Conservation (phyloP, 1,140 invertebrate species). For the Polypedilum vanderplanki region DNA sequence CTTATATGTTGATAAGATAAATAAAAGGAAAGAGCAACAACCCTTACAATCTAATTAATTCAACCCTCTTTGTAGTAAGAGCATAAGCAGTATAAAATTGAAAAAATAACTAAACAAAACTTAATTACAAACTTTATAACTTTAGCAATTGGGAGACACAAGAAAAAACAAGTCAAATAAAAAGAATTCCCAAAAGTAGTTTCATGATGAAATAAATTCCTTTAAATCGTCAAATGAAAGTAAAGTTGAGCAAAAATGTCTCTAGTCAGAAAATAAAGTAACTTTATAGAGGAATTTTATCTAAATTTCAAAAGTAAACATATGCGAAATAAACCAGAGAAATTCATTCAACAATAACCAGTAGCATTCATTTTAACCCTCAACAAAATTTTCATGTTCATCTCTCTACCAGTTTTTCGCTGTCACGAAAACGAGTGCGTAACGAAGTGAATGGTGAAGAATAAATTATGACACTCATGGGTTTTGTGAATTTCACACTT, state of each 20-base stretch:
- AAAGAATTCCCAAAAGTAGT: neutral
- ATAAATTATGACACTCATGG: neutral
- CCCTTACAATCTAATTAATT: too few species aligned
- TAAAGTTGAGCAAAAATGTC: neutral
- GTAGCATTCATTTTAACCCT: neutral
- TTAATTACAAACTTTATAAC: too few species aligned
- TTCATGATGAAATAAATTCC: too few species aligned
- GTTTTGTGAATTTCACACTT: slow-evolving; percentile 6
- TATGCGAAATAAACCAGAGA: neutral
- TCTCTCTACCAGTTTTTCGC: neutral
- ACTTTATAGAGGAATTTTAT: neutral
- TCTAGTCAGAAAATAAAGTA: neutral
- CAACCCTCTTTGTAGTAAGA: too few species aligned
- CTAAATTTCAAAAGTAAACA: neutral
- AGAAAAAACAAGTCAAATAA: too few species aligned
- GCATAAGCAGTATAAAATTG: too few species aligned
- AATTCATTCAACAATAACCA: neutral
- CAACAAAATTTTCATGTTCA: neutral
- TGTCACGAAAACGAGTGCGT: neutral
- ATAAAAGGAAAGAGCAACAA: too few species aligned
- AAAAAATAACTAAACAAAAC: too few species aligned
- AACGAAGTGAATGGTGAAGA: neutral
- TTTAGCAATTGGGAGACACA: too few species aligned
- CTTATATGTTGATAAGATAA: too few species aligned
- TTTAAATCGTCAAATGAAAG: neutral